Conservation (phyloP, 2,113 vertebrate species). For the Vidua macroura region DNA sequence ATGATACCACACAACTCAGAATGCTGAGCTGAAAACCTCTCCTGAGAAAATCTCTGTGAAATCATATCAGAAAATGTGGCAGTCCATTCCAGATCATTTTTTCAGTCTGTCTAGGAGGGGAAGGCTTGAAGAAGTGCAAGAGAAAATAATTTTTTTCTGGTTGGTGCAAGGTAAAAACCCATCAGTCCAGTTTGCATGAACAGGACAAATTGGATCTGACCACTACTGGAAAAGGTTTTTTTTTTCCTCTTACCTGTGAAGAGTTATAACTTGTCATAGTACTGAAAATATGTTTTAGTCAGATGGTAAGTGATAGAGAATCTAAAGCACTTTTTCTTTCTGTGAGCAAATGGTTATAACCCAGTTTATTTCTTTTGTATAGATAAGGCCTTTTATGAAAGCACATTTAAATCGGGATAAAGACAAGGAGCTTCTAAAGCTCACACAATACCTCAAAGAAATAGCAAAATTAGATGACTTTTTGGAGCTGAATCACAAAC, state of each 20-base stretch:
- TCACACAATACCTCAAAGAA: constrained; percentile 98
- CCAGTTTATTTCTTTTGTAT: constrained; percentile 24
- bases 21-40: background rate
- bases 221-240: background rate
- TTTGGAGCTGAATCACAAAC: constrained; percentile 95
- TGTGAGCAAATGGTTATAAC: background rate
- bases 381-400: constrained; percentile 99
- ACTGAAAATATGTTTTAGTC: background rate
- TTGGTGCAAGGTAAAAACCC: background rate
- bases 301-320: background rate
- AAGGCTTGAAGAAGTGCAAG: background rate
- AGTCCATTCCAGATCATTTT: background rate
- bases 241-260: background rate
- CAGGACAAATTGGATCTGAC: background rate
- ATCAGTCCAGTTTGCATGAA: background rate
- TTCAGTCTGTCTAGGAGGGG: background rate
- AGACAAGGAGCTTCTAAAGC: constrained; percentile 94
- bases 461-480: constrained; percentile 96
- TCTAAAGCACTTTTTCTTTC: background rate
- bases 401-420: constrained; percentile 96
- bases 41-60: background rate
- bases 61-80: background rate
- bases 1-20: background rate
- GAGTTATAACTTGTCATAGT: background rate
- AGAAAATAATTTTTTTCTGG: background rate